phyloP scores from a whole-genome alignment of 2,888 invertebrate species.

The Diachrysia chrysitis region DNA sequence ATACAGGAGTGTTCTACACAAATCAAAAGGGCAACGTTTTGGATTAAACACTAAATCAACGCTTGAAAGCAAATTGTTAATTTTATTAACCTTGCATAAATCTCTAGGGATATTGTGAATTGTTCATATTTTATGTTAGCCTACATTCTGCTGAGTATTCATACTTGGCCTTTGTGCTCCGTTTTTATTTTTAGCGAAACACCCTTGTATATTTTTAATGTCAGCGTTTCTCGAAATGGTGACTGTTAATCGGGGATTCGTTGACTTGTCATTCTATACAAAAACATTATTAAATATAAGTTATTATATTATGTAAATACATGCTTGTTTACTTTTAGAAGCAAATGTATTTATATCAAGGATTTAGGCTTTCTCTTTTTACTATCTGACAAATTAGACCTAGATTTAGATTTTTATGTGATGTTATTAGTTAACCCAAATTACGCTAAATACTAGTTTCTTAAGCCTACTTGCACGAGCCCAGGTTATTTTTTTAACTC shows the following conservation, averaged over 20 bases:
- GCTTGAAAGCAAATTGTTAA: conserved; percentile 56
- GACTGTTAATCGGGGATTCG: conserved; percentile 25
- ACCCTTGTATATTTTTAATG: conserved; percentile 35
- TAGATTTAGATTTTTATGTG: no score
- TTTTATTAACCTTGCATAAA: conserved; percentile 59
- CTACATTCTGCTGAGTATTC: conserved; percentile 37
- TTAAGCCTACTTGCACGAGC: no score
- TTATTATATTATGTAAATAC: background rate
- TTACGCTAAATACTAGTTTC: no score
- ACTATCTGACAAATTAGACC: no score
- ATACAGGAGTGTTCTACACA: conserved; percentile 41
- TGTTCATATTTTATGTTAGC: conserved; percentile 56
- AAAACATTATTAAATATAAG: background rate
- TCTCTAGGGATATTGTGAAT: conserved; percentile 53
- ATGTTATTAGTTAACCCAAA: no score
- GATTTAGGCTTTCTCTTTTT: no score
- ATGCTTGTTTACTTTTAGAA: background rate
- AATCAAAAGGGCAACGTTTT: conserved; percentile 48
- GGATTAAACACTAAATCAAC: conserved; percentile 60
- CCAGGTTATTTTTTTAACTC: no score
- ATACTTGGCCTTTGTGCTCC: conserved; percentile 36
- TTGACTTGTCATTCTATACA: background rate
- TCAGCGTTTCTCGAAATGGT: conserved; percentile 27
- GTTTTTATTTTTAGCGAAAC: conserved; percentile 41
- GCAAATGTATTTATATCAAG: no score